Evolutionary conservation across 2,113 vertebrate genomes (phyloP), one percentile per base, ranked within the genome.

Genomic region (Anthoscopus minutus): DNA sequence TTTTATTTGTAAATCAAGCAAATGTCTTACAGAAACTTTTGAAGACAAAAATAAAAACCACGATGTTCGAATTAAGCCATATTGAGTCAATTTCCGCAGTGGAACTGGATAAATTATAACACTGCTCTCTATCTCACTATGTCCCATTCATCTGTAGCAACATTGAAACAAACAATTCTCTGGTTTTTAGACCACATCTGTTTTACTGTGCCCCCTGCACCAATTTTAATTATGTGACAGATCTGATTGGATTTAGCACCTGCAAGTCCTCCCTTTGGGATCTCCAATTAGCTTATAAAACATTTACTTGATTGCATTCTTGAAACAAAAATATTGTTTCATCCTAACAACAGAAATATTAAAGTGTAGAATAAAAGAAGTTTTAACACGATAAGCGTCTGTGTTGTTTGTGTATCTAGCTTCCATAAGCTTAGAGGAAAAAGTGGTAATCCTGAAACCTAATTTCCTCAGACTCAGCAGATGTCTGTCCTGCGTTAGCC

Each of bases 161-260:
- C 76, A 64, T 3, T 83, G 94, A 94, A 94, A 95, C 92, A 94
- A 94, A 93, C 77, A 93, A 74, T 96, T 95, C 88, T 83, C 83
- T 92, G 81, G 38, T 67, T 96, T 95, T 86, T 51, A 96, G 92
- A 95, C 94, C 96, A 96, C 96, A 95, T 96, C 94, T 96, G 95
- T 94, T 96, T 93, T 84, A 92, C 94, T 74, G 86, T 95, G 89
- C 77, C 89, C 93, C 84, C 65, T 25, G 44, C 86, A 93, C 92
- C 89, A 97, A 72, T 94, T 96, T 95, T 97, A 95, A 96, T 97
- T 96, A 95, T 85, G 77, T 95, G 95, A 88, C 95, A 96, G 92
- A 94, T 96, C 94, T 94, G 93, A 96, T 93, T 93, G 89, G 96
- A 95, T 94, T 96, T 86, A 91, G 94, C 92, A 97, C 94, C 96